Evolutionary conservation across 2,888 invertebrate species (phyloP), one percentile per base, ranked within the genome.

Genomic region (Eupeodes latifasciatus): DNA sequence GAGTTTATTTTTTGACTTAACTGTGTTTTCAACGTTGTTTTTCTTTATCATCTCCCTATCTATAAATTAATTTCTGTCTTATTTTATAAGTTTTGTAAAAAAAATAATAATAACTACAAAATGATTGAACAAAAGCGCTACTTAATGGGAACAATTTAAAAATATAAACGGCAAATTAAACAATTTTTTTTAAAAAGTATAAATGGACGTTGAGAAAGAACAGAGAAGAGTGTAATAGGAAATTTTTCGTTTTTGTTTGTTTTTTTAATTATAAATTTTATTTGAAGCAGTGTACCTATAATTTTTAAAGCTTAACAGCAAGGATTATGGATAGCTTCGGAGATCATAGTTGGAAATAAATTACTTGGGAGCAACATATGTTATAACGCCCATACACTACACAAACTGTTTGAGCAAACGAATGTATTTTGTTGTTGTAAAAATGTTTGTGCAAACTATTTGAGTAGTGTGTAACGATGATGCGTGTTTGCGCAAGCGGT

Each of bases 51-150:
- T 71, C 75, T 53, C 75, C 75, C 66, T 86, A 83, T 66, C 87
- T 83, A 87, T 80, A 87, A 83, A 87, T 80, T 80, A 81, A 62
- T 61, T 66, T 72, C 34, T 80, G 77, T 83, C 87, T 87, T 83
- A 83, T 79, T 79, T 75, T 53, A 76, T 72, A 76, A 72, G 69
- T 76, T 87, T 75, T 74, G 62, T 51, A 66, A 71, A 81, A 59
- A 78, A 77, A 27, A 27, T 27, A 27, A 27, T 27, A 36, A 59
- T 40, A 72, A 76, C 51, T 67, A 53, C 53, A 67, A 66, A 72
- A 83, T 61, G 67, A 77, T 74, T 69, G 74, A 84, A 77, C 86
- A 79, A 82, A 82, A 82, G 82, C 71, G 75, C 80, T 82, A 79
- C 64, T 80, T 72, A 81, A 55, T 67, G 84, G 59, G 72, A 66